Conservation (phyloP, 2,113 vertebrate species). For the Ovis canadensis region DNA sequence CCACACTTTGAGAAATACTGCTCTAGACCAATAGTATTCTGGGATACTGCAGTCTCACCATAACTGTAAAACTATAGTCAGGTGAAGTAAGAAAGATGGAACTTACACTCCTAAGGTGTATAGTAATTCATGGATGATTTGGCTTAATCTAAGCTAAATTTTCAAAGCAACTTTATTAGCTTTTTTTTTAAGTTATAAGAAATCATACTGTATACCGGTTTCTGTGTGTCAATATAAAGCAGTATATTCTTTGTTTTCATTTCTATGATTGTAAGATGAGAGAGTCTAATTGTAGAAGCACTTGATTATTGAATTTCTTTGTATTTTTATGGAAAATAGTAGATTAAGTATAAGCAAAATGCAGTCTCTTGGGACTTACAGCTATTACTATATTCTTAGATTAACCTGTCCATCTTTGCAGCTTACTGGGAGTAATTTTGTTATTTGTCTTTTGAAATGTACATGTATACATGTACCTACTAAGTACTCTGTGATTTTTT, state of each 20-base stretch:
- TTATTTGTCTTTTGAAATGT: conserved; percentile 65
- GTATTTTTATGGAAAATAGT: conserved; percentile 39
- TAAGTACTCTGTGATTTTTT: conserved; percentile 61
- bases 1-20: background rate
- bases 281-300: conserved; percentile 16
- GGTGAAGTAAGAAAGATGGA: background rate
- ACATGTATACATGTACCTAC: conserved; percentile 70
- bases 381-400: conserved; percentile 12
- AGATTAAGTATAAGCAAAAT: conserved; percentile 17
- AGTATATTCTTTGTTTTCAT: conserved; percentile 44
- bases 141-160: background rate
- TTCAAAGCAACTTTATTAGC: conserved; percentile 21
- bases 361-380: background rate
- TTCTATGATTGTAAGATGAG: conserved; percentile 57
- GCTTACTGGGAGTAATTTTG: conserved; percentile 38
- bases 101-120: background rate
- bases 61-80: background rate
- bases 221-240: conserved; percentile 47
- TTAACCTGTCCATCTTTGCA: conserved; percentile 36
- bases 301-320: background rate
- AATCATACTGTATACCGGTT: conserved; percentile 4
- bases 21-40: background rate
- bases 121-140: conserved; percentile 21
- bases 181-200: background rate
- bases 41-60: background rate